Conservation (phyloP, 2,113 vertebrate species). For the Procavia capensis region DNA sequence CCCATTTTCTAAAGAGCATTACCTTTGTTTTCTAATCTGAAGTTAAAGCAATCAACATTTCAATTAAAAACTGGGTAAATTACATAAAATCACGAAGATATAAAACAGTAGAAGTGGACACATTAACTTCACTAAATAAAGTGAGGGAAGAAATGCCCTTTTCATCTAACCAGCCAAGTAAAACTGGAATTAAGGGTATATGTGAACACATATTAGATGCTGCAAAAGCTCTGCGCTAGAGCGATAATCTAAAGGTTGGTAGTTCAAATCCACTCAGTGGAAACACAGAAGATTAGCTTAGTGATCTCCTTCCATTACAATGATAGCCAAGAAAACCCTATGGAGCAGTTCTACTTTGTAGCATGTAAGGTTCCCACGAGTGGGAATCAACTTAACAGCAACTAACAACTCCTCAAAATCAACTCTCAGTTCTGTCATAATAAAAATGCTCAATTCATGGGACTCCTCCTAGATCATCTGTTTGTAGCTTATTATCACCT, state of each 20-base stretch:
- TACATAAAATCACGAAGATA: background rate
- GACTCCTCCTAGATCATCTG: background rate
- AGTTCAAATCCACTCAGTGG: no score
- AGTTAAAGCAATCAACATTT: background rate
- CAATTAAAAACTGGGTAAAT: constrained; percentile 21
- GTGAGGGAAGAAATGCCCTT: background rate
- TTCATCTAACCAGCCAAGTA: constrained; percentile 33
- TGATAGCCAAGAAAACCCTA: background rate
- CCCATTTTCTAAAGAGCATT: constrained; percentile 34
- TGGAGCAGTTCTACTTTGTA: background rate
- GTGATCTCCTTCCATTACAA: no score
- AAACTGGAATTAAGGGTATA: constrained; percentile 9
- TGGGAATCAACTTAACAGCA: background rate
- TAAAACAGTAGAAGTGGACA: background rate
- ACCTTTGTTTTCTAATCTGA: constrained; percentile 35
- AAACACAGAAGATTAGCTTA: no score
- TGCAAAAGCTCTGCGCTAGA: no score
- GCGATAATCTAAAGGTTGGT: no score
- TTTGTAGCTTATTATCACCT: background rate
- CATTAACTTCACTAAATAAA: background rate
- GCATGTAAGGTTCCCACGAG: background rate
- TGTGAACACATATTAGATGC: background rate
- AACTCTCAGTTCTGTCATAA: constrained; percentile 12
- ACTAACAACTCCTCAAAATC: background rate
- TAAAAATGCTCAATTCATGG: background rate